These are phyloP conservation scores for Pseudolycoriella hygida DNA, from an alignment of 2,888 invertebrate species.

Conservation along the genomic window DNA sequence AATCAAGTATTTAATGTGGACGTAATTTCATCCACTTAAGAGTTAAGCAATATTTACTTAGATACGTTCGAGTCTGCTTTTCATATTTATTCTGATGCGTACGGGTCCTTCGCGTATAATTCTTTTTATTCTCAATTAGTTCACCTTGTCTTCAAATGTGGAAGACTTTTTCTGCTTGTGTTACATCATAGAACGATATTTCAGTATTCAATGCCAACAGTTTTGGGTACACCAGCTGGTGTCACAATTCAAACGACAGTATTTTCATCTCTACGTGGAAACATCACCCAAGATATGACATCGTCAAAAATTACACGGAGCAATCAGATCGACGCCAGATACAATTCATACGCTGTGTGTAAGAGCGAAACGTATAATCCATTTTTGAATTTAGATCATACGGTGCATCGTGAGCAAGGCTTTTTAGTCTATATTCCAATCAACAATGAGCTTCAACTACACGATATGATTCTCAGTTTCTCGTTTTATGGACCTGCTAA, in stretches of 20 bases:
- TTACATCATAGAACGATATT: no score
- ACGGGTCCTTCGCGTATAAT: no score
- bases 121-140: no score
- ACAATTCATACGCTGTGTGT: constrained; percentile 30
- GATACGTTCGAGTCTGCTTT: no score
- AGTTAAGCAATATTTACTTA: no score
- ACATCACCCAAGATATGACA: constrained; percentile 40
- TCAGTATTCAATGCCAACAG: constrained; percentile 35
- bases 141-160: no score
- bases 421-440: constrained; percentile 46
- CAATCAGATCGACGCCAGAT: constrained; percentile 43
- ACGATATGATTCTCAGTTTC: constrained; percentile 20
- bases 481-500: constrained; percentile 25
- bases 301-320: constrained; percentile 37
- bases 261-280: constrained; percentile 49
- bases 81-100: no score
- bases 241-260: constrained; percentile 28
- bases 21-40: no score
- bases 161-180: no score
- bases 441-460: constrained; percentile 28
- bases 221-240: constrained; percentile 37
- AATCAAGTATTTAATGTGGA: no score
- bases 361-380: constrained; percentile 39
- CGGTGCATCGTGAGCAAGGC: constrained; percentile 48
- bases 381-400: constrained; percentile 42